A percentile compares a stretch with the other conserved stretches of the same genome.
Evolutionary conservation across 2,797 vertebrate species (phyloP).

Genomic region (Balearica regulorum): DNA sequence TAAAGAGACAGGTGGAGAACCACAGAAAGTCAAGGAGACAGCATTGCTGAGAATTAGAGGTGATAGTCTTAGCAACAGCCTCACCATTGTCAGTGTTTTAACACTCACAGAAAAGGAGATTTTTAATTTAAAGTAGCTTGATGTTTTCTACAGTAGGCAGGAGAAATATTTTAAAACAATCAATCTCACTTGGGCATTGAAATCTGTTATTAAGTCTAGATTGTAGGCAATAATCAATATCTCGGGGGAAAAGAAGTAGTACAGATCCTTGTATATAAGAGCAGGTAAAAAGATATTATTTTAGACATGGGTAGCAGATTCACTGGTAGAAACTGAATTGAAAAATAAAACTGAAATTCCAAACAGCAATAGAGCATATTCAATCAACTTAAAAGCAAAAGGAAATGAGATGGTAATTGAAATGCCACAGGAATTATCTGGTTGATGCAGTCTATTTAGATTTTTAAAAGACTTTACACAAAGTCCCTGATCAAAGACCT

Average conservation of each 20-base stretch:
- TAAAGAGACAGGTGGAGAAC: not conserved
- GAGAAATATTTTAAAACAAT: not conserved
- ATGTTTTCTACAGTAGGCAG: not conserved
- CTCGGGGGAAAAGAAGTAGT: not conserved
- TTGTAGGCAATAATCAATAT: not conserved
- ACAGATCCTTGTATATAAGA: not conserved
- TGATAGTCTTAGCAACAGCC: not conserved
- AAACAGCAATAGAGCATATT: not conserved
- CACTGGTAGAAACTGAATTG: not conserved
- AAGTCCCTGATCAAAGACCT: not conserved
- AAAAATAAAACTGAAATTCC: not conserved
- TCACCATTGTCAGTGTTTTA: not conserved
- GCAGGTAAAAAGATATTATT: not conserved
- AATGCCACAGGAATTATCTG: not conserved
- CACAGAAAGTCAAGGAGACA: not conserved
- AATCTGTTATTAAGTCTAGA: not conserved
- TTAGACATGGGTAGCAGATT: not conserved
- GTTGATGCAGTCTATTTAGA: not conserved
- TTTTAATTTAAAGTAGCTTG: not conserved
- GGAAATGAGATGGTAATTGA: slow-evolving; percentile 8
- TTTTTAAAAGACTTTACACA: not conserved
- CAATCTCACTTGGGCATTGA: not conserved
- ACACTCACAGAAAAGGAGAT: not conserved
- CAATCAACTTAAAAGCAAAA: not conserved
- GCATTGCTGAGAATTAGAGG: not conserved